Conservation (phyloP, 2,797 vertebrate genomes). For the Crocodylus rhombifer region DNA sequence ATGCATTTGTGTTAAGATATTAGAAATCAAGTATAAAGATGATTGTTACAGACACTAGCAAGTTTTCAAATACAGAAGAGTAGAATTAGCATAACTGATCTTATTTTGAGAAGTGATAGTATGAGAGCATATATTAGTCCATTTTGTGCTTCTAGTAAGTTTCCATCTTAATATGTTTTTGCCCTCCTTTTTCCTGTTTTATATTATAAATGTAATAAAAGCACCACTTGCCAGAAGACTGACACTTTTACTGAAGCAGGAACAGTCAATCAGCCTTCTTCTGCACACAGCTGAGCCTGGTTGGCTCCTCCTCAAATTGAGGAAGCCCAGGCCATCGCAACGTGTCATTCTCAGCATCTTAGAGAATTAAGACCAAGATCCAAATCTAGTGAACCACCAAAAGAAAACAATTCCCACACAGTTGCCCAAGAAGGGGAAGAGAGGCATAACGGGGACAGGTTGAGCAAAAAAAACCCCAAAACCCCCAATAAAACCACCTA, state of each 20-base stretch:
- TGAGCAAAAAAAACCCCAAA: too few species aligned
- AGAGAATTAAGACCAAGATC: background rate
- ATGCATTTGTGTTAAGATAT: background rate
- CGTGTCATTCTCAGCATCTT: background rate
- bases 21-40: too few species aligned
- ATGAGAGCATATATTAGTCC: background rate
- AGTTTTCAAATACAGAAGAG: too few species aligned
- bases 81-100: background rate
- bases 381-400: background rate
- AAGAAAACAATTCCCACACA: too few species aligned
- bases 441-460: too few species aligned
- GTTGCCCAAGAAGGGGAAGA: background rate
- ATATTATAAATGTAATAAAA: background rate
- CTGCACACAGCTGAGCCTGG: background rate
- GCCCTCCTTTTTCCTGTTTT: background rate
- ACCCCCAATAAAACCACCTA: background rate
- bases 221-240: background rate
- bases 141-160: background rate
- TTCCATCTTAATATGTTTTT: rapidly evolving
- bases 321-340: conserved; percentile 27
- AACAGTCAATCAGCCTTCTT: background rate
- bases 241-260: background rate
- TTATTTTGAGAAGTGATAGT: background rate
- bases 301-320: conserved; percentile 12
- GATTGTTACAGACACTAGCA: too few species aligned